These are phyloP conservation scores for Abrostola triplasia DNA, from an alignment of 2,888 invertebrate species.

Conservation along the genomic window DNA sequence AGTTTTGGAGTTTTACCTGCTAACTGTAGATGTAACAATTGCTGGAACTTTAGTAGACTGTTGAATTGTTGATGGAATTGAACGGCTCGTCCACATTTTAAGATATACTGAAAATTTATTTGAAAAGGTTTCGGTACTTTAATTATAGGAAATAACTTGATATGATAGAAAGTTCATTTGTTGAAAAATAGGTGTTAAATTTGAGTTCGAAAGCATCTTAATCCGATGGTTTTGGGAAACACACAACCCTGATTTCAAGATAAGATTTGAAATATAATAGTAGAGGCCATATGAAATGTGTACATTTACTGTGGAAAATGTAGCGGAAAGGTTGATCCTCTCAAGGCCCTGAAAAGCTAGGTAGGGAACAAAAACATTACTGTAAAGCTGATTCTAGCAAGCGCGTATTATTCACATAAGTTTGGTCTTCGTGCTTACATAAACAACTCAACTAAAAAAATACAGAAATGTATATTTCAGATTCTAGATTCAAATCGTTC, in stretches of 20 bases:
- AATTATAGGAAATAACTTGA: no score
- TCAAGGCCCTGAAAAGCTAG: neutral
- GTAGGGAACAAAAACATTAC: neutral
- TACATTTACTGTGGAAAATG: no score
- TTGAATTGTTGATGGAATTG: neutral
- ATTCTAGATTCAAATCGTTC: neutral
- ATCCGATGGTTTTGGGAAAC: no score
- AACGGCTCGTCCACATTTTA: neutral
- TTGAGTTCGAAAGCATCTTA: no score
- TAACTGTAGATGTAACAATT: conserved; percentile 39
- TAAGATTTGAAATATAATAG: no score
- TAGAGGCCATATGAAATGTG: no score
- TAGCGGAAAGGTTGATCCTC: no score
- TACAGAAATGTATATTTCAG: neutral
- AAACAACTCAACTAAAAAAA: neutral
- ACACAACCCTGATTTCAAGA: no score
- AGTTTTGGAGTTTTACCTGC: conserved; percentile 22
- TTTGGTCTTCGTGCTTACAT: neutral
- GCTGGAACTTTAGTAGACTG: neutral
- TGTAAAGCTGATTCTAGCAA: neutral
- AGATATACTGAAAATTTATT: no score
- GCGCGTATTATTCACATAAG: neutral
- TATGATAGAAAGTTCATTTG: no score
- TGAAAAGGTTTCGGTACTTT: no score
- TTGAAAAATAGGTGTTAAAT: no score